Evolutionary conservation across 2,113 vertebrate genomes (phyloP).

Genomic region (Oxyruncus cristatus): DNA sequence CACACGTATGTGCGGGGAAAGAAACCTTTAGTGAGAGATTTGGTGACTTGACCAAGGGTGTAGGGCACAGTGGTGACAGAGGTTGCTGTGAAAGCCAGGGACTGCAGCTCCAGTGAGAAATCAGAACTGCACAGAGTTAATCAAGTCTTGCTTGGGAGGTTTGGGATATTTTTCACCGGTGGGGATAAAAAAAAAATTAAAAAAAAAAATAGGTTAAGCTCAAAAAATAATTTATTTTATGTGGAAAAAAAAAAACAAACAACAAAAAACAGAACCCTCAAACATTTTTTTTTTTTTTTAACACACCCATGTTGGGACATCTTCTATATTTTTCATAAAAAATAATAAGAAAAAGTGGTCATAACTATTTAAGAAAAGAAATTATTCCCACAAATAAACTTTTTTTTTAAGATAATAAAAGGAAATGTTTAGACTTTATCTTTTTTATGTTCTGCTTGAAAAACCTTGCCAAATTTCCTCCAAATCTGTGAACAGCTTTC

Average conservation of each 20-base stretch:
- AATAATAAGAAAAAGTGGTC: not conserved
- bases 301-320: fast-evolving
- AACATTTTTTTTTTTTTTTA: not conserved
- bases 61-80: not conserved
- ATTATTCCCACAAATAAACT: not conserved
- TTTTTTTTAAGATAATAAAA: not conserved
- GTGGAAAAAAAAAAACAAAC: not conserved
- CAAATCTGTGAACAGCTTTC: not conserved
- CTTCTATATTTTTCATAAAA: not conserved
- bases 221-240: not conserved
- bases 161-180: not conserved
- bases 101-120: not conserved
- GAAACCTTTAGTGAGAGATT: not conserved
- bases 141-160: not conserved
- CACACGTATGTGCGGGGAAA: not conserved
- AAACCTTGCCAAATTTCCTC: constrained; percentile 30
- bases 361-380: not conserved
- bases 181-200: fast-evolving
- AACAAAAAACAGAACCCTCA: not conserved
- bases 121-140: not conserved
- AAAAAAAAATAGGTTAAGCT: fast-evolving
- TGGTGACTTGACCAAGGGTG: not conserved
- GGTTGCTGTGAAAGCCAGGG: not conserved
- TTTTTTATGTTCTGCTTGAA: constrained; percentile 12
- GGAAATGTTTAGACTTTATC: not conserved